phyloP scores from a whole-genome alignment of 2,113 vertebrate species.

The Dipodomys stephensi region DNA sequence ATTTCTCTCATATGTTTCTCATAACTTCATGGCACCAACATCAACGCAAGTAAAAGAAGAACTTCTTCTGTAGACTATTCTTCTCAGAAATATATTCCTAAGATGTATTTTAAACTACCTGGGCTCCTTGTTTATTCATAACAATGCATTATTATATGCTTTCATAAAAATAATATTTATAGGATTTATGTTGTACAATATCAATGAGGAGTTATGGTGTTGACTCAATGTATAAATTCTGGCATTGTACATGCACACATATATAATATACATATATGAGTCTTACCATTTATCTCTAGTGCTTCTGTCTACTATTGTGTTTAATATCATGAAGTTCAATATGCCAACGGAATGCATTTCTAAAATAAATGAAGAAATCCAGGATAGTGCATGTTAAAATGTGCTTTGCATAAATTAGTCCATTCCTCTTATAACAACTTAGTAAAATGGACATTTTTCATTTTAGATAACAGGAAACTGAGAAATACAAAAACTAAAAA shows the following conservation, averaged over 20 bases:
- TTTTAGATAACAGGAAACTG: neutral
- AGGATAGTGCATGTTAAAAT: conserved; percentile 24
- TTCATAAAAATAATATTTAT: conserved; percentile 25
- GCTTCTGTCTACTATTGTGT: neutral
- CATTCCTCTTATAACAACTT: neutral
- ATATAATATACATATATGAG: no score
- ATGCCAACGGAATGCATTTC: neutral
- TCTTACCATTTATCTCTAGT: neutral
- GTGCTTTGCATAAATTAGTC: neutral
- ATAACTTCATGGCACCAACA: conserved; percentile 81
- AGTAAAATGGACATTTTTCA: neutral
- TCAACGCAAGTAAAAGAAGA: conserved; percentile 58
- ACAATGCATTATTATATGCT: neutral
- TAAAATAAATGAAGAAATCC: conserved; percentile 5
- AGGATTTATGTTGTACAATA: neutral
- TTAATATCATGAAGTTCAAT: conserved; percentile 11
- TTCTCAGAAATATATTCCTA: conserved; percentile 34
- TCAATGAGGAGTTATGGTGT: neutral
- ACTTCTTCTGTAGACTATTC: neutral
- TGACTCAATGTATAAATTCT: neutral
- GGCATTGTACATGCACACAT: neutral
- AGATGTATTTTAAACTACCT: conserved; percentile 42
- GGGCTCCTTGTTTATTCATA: conserved; percentile 3
- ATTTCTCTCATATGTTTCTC: conserved; percentile 85
- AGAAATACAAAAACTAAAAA: neutral